Conservation (phyloP, 1,140 invertebrate species). For the Psilanteris sp. region DNA sequence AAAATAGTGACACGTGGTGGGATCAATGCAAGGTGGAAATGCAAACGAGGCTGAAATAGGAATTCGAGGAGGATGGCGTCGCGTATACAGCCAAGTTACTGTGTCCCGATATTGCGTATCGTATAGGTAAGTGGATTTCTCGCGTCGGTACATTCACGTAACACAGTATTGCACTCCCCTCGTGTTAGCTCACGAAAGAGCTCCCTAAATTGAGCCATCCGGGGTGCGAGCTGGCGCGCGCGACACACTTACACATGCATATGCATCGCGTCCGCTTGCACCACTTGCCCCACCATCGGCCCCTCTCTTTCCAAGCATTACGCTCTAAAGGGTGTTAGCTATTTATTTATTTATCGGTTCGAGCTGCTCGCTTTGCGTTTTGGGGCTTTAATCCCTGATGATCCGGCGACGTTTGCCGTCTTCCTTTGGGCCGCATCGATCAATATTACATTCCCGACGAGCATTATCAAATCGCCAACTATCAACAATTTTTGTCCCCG, state of each 20-base stretch:
- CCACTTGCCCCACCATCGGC: background rate
- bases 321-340: conserved; percentile 67
- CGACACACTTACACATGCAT: conserved; percentile 5
- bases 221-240: conserved; percentile 19
- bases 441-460: conserved; percentile 49
- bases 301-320: conserved; percentile 50
- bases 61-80: conserved; percentile 32
- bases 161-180: conserved; percentile 74
- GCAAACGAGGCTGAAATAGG: conserved; percentile 48
- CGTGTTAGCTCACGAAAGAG: conserved; percentile 69
- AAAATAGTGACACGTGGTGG: conserved; percentile 16
- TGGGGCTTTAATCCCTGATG: conserved; percentile 53
- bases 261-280: conserved; percentile 5
- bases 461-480: too few species aligned
- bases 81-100: conserved; percentile 27
- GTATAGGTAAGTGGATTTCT: conserved; percentile 74
- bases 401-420: conserved; percentile 43
- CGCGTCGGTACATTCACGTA: conserved; percentile 73
- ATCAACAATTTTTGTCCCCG: too few species aligned
- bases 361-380: conserved; percentile 50
- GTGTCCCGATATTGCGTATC: conserved; percentile 64
- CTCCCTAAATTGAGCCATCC: conserved; percentile 70
- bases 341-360: conserved; percentile 68
- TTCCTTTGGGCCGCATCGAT: conserved; percentile 35
- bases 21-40: conserved; percentile 47